phyloP scores from a whole-genome alignment of 2,888 invertebrate species.

The Isoperla grammatica region DNA sequence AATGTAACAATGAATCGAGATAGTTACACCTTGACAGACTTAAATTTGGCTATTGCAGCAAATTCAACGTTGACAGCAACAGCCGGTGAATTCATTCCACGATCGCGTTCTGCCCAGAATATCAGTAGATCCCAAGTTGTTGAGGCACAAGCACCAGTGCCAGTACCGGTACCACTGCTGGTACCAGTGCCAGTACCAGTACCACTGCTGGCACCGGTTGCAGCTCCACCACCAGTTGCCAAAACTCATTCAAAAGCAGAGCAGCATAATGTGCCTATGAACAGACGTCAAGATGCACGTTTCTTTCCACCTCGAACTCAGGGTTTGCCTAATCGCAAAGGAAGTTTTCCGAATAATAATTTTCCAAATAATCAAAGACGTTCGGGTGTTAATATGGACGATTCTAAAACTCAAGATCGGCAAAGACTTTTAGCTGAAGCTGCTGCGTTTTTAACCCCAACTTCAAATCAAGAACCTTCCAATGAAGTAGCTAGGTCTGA shows the following conservation, averaged over 20 bases:
- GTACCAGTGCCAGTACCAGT: not conserved
- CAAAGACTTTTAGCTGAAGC: conserved; percentile 23
- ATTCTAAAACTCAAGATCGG: conserved; percentile 23
- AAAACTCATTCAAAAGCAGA: not conserved
- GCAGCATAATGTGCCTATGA: not conserved
- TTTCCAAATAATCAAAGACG: conserved; percentile 10
- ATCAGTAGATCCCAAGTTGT: not conserved
- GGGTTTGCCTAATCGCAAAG: not conserved
- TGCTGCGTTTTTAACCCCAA: conserved; percentile 19
- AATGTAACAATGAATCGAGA: too few relatives aligned
- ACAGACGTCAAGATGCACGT: not conserved
- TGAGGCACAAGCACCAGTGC: not conserved
- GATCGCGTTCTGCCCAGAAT: conserved; percentile 2
- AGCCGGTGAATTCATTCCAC: conserved; percentile 54
- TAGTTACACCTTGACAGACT: conserved; percentile 12
- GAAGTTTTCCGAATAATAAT: not conserved
- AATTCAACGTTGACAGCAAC: conserved; percentile 51
- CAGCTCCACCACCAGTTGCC: not conserved
- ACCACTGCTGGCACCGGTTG: not conserved
- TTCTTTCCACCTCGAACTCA: not conserved
- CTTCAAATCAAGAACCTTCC: conserved; percentile 13
- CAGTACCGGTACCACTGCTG: too few relatives aligned
- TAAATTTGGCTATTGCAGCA: conserved; percentile 14
- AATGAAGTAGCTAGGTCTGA: not conserved
- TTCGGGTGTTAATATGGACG: conserved; percentile 14